phyloP scores from a whole-genome alignment of 2,888 invertebrate species.

The Anarsia innoxiella region DNA sequence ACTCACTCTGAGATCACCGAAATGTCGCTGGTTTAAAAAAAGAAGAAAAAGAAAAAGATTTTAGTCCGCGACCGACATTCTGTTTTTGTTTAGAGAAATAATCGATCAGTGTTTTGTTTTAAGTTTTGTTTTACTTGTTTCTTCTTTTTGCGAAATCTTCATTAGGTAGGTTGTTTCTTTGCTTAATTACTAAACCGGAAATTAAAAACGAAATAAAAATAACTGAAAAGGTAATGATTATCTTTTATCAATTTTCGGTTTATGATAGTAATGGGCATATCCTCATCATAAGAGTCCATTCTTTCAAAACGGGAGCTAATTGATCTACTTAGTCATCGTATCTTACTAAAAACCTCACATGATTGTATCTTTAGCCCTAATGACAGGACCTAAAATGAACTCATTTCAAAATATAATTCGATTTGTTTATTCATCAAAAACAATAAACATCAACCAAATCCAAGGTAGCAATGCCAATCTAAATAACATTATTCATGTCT shows the following conservation, averaged over 20 bases:
- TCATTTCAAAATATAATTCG: background rate
- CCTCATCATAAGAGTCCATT: background rate
- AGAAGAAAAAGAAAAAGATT: background rate
- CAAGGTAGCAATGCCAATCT: constrained; percentile 3
- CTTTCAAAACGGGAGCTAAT: background rate
- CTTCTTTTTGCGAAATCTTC: background rate
- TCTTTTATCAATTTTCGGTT: too few species aligned
- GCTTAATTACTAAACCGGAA: background rate
- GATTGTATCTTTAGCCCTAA: background rate
- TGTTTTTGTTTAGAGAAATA: background rate
- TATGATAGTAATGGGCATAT: too few species aligned
- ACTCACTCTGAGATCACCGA: constrained; percentile 2
- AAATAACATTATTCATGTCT: constrained; percentile 4
- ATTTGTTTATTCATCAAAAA: background rate
- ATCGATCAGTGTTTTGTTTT: background rate
- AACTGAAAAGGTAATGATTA: too few species aligned
- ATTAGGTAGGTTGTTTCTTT: background rate
- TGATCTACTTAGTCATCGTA: background rate
- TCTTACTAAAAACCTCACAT: background rate
- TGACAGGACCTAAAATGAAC: background rate
- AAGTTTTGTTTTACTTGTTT: background rate
- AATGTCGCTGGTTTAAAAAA: background rate
- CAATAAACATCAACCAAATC: constrained; percentile 1
- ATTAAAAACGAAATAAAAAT: background rate
- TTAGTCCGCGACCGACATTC: background rate